Percentiles rank a stretch among this genome's conserved stretches.
Evolutionary conservation across 2,888 invertebrate species (phyloP).

Genomic region (Nemotelus pantherinus): DNA sequence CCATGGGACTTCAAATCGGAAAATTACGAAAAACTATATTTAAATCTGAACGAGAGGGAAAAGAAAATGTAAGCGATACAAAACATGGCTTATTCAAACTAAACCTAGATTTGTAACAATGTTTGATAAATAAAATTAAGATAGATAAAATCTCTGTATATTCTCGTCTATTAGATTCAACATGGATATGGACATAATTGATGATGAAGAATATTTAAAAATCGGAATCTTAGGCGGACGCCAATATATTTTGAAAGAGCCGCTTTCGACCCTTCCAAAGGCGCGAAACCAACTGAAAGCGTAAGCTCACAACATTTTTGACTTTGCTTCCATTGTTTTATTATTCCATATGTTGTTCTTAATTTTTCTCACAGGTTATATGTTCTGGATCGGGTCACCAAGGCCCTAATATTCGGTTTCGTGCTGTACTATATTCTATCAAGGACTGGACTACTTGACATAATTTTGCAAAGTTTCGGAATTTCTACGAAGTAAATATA

Average conservation of each 20-base stretch:
- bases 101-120: background rate
- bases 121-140: background rate
- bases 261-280: constrained; percentile 77
- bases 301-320: constrained; percentile 68
- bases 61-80: constrained; percentile 58
- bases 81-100: background rate
- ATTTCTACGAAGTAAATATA: background rate
- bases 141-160: too few species aligned
- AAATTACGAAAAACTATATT: constrained; percentile 69
- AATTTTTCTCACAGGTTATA: constrained; percentile 54
- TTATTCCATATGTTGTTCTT: background rate
- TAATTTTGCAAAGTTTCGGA: constrained; percentile 5
- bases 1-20: constrained; percentile 84
- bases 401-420: constrained; percentile 67
- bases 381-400: constrained; percentile 67
- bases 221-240: constrained; percentile 83
- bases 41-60: constrained; percentile 65
- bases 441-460: constrained; percentile 54
- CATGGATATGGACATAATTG: constrained; percentile 60
- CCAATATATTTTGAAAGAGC: constrained; percentile 87
- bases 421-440: constrained; percentile 62
- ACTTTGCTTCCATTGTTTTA: background rate
- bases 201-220: constrained; percentile 74
- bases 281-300: constrained; percentile 79
- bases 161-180: constrained; percentile 57